Percentiles rank a stretch among this genome's conserved stretches.
Evolutionary conservation across 2,113 vertebrate species (phyloP).

Genomic region (Geococcyx californianus): DNA sequence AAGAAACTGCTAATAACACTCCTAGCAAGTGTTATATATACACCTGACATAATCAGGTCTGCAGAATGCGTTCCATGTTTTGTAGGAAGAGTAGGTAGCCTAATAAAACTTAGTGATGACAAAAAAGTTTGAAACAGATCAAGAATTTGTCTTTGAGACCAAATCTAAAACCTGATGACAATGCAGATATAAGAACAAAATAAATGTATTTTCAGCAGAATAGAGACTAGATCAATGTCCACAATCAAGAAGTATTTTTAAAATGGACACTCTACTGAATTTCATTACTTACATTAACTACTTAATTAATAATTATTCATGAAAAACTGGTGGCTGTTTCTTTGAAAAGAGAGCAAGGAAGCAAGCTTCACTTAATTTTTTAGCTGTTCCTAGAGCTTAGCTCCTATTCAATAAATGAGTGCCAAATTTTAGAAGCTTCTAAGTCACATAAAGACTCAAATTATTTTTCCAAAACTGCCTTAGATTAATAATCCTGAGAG

Average conservation of each 20-base stretch:
- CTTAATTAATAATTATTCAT: neutral
- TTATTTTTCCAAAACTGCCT: neutral
- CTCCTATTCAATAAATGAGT: neutral
- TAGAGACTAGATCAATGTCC: neutral
- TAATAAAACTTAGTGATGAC: neutral
- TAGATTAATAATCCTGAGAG: neutral
- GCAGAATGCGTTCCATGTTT: neutral
- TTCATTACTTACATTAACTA: neutral
- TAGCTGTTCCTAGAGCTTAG: neutral
- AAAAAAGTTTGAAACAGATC: neutral
- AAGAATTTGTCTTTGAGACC: neutral
- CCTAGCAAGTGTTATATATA: too few relatives aligned
- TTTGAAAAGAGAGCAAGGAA: neutral
- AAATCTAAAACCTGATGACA: neutral
- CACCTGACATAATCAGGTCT: neutral
- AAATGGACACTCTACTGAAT: neutral
- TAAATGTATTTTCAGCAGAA: neutral
- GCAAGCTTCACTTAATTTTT: neutral
- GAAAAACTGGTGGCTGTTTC: neutral
- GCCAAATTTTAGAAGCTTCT: neutral
- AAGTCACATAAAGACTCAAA: neutral
- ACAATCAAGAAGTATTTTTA: neutral
- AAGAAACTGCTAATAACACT: too few relatives aligned
- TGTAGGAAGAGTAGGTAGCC: neutral
- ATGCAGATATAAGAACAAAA: neutral